These are phyloP conservation scores for Drosophila aff. DNA, from an alignment of 1,140 invertebrate species.

Conservation along the genomic window DNA sequence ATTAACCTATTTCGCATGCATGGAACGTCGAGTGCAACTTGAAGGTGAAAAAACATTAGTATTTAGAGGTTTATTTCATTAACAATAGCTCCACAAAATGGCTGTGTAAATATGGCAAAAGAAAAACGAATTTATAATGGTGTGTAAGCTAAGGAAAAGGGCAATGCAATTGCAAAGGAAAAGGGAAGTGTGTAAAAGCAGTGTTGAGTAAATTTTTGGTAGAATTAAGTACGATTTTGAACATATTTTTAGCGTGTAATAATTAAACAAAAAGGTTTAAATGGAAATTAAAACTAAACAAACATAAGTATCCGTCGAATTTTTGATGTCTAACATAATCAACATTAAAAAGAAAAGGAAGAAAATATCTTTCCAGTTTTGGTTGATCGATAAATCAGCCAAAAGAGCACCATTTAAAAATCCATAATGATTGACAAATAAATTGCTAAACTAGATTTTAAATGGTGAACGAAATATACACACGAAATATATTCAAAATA, in stretches of 20 bases:
- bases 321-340: constrained; percentile 40
- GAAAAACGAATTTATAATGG: constrained; percentile 24
- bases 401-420: constrained; percentile 35
- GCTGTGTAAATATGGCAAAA: constrained; percentile 25
- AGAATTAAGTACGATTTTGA: constrained; percentile 7
- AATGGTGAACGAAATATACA: constrained; percentile 2
- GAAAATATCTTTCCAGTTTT: not conserved
- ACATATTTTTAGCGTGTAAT: not conserved
- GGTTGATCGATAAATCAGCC: not conserved
- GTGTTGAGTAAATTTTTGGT: not conserved
- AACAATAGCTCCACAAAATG: constrained; percentile 41
- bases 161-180: too few relatives aligned
- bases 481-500: not conserved
- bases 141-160: not conserved
- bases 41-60: constrained; percentile 55
- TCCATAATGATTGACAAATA: constrained; percentile 42
- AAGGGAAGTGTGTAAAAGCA: not conserved
- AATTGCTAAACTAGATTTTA: constrained; percentile 1
- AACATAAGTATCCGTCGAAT: constrained; percentile 31
- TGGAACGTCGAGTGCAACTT: constrained; percentile 70
- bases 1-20: constrained; percentile 9
- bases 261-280: not conserved
- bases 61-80: constrained; percentile 33
- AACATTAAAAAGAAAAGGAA: not conserved
- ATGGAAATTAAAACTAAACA: constrained; percentile 1